These are phyloP conservation scores for Muntiacus reevesi DNA, from an alignment of 2,113 vertebrate genomes.

Conservation along the genomic window DNA sequence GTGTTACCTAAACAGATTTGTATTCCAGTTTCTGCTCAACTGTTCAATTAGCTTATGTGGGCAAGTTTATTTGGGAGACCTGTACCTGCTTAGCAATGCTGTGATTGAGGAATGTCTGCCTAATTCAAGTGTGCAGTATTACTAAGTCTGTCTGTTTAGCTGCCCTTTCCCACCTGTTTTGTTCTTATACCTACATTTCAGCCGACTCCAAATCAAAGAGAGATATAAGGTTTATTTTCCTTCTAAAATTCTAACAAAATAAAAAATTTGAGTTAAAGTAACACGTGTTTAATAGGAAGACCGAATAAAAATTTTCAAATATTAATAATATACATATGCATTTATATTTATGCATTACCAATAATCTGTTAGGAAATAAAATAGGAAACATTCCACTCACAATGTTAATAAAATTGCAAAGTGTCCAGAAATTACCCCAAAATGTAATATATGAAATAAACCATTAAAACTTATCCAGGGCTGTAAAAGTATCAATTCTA, in stretches of 20 bases:
- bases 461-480: not conserved
- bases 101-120: not conserved
- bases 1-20: not conserved
- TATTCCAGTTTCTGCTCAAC: not conserved
- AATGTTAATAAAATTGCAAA: not conserved
- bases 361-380: not conserved
- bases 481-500: not conserved
- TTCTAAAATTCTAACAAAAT: not conserved
- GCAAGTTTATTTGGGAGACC: not conserved
- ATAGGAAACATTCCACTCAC: not conserved
- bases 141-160: not conserved
- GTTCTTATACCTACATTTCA: not conserved
- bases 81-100: not conserved
- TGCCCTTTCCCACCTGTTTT: not conserved
- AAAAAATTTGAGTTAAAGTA: not conserved
- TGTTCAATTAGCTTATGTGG: not conserved
- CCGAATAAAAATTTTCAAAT: not conserved
- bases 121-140: not conserved
- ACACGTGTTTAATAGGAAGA: not conserved
- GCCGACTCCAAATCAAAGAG: not conserved
- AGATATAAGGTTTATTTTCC: not conserved
- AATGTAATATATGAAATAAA: not conserved
- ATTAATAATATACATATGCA: not conserved
- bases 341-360: not conserved
- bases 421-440: not conserved